Percentiles rank a stretch among this genome's conserved stretches.
Evolutionary conservation across 2,113 vertebrate genomes (phyloP).

Genomic region (Mungos mungo): DNA sequence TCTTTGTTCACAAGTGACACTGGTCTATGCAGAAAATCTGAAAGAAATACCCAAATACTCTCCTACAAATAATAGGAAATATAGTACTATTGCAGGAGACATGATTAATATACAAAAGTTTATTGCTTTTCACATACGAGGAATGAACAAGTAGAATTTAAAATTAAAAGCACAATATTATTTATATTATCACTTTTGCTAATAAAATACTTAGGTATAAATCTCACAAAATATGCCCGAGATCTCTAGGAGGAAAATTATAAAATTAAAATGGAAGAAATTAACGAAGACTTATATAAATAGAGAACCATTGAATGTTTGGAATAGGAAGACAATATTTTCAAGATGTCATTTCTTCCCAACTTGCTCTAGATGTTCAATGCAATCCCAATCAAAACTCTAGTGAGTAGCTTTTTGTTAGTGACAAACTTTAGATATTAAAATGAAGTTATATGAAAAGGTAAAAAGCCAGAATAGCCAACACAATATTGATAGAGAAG

Average conservation of each 20-base stretch:
- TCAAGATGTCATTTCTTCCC: not conserved
- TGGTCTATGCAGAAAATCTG: not conserved
- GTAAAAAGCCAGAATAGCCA: too few relatives aligned
- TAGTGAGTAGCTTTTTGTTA: too few relatives aligned
- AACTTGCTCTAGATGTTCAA: too few relatives aligned
- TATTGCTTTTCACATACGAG: not conserved
- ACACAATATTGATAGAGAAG: too few relatives aligned
- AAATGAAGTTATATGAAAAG: too few relatives aligned
- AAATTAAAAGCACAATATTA: not conserved
- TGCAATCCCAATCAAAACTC: too few relatives aligned
- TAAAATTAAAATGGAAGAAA: not conserved
- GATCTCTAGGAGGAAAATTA: not conserved
- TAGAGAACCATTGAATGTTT: not conserved
- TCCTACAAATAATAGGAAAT: not conserved
- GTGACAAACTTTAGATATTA: too few relatives aligned
- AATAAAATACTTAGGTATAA: not conserved
- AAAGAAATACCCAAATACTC: not conserved
- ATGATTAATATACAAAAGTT: not conserved
- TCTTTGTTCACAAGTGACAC: not conserved
- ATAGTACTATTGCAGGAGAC: not conserved
- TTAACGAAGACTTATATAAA: not conserved
- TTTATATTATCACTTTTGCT: not conserved
- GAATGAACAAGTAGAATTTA: not conserved
- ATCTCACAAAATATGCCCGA: not conserved
- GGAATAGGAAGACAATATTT: not conserved